These are phyloP conservation scores for Drosophila novamexicana DNA, from an alignment of 1,140 invertebrate genomes.

Conservation along the genomic window DNA sequence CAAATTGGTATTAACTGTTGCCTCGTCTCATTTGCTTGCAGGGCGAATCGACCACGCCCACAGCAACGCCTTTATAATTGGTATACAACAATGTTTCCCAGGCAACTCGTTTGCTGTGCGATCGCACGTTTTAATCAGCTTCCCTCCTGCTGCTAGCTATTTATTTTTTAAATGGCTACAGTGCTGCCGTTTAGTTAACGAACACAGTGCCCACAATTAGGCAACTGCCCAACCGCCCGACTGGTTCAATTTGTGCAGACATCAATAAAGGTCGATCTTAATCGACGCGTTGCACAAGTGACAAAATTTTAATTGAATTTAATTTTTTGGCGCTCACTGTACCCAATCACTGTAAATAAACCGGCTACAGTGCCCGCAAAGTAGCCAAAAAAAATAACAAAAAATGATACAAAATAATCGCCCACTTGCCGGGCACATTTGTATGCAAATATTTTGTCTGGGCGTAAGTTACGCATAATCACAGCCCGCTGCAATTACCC, in stretches of 20 bases:
- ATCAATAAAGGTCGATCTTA: slow-evolving; percentile 62
- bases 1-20: slow-evolving; percentile 13
- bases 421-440: slow-evolving; percentile 52
- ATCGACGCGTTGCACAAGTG: slow-evolving; percentile 53
- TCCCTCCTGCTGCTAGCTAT: slow-evolving; percentile 3
- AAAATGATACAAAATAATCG: slow-evolving; percentile 3
- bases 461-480: slow-evolving; percentile 57
- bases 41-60: slow-evolving; percentile 55
- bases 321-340: slow-evolving; percentile 60
- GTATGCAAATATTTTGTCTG: slow-evolving; percentile 61
- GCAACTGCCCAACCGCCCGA: slow-evolving; percentile 18
- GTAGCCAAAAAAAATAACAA: slow-evolving; percentile 15
- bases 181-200: slow-evolving; percentile 7
- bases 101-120: slow-evolving; percentile 37
- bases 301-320: slow-evolving; percentile 62
- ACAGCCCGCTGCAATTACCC: slow-evolving; percentile 18
- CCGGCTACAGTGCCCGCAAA: slow-evolving; percentile 16
- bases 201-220: slow-evolving; percentile 11
- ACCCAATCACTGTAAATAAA: slow-evolving; percentile 4
- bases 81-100: slow-evolving; percentile 41
- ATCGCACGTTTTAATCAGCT: slow-evolving; percentile 45
- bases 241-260: slow-evolving; percentile 60
- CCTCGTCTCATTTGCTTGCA: slow-evolving; percentile 42
- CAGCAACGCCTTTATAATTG: slow-evolving; percentile 50
- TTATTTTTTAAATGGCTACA: not conserved